Conservation (phyloP, 1,140 invertebrate species). For the Anastrepha obliqua region DNA sequence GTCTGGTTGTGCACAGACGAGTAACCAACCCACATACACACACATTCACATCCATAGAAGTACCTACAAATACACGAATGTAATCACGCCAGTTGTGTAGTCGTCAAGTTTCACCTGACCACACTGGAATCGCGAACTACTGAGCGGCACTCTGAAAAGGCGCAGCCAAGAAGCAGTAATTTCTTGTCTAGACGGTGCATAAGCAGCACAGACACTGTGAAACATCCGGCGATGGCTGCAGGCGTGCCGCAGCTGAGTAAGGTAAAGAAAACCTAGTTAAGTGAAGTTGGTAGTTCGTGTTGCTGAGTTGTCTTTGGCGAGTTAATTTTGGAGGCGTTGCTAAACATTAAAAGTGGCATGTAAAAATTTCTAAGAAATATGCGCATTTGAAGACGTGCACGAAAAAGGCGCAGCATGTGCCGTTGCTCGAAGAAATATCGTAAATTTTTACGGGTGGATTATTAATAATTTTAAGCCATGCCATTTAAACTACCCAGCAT, state of each 20-base stretch:
- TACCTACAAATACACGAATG: not conserved
- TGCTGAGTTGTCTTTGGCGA: not conserved
- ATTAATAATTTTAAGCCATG: not conserved
- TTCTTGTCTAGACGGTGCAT: slow-evolving; percentile 35
- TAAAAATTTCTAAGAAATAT: not conserved
- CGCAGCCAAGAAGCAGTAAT: slow-evolving; percentile 22
- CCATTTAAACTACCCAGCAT: not conserved
- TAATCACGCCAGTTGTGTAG: not conserved
- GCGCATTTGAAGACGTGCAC: slow-evolving; percentile 10
- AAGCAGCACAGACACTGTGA: slow-evolving; percentile 9
- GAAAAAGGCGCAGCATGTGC: not conserved
- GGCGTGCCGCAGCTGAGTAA: not conserved
- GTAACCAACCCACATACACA: not conserved
- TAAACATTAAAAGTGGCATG: not conserved
- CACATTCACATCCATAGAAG: no score
- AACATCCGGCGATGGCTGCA: slow-evolving; percentile 17
- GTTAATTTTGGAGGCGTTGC: not conserved
- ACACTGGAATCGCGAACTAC: not conserved
- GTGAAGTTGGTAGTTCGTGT: not conserved
- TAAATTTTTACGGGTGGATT: not conserved
- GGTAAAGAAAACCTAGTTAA: slow-evolving; percentile 22
- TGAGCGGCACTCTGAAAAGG: not conserved
- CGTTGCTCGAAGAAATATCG: not conserved
- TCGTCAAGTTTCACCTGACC: not conserved
- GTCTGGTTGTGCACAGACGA: not conserved